Evolutionary conservation across 2,797 vertebrate species (phyloP).

Genomic region (Semotilus atromaculatus): DNA sequence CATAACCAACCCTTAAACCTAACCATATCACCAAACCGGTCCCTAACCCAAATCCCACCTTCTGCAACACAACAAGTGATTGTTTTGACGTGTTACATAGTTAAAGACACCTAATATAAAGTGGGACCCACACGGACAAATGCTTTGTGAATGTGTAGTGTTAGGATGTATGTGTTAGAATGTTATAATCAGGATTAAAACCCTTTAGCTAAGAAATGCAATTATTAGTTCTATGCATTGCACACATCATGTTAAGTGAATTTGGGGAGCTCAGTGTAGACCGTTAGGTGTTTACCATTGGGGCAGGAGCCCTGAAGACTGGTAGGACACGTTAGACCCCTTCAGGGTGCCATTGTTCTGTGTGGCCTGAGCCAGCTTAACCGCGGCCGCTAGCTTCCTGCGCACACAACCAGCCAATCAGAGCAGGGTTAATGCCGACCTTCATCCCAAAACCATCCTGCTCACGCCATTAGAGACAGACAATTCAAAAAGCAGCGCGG

Average conservation of each 20-base stretch:
- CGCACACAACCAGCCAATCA: constrained; percentile 80
- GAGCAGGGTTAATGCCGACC: constrained; percentile 70
- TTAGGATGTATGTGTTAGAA: neutral
- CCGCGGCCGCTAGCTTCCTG: constrained; percentile 97
- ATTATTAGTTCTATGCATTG: neutral
- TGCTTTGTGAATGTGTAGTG: constrained; percentile 36
- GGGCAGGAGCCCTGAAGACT: constrained; percentile 88
- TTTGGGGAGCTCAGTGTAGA: constrained; percentile 23
- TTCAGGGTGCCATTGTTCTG: constrained; percentile 96
- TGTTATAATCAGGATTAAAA: neutral
- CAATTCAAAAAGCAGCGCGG: constrained; percentile 5
- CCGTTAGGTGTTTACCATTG: constrained; percentile 88
- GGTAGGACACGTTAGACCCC: constrained; percentile 89
- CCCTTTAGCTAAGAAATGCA: neutral
- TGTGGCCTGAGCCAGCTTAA: constrained; percentile 95
- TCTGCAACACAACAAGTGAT: neutral
- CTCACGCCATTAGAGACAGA: neutral
- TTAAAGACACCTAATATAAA: constrained; percentile 1
- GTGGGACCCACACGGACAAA: constrained; percentile 1
- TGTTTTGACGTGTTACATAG: neutral
- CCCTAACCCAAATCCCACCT: neutral
- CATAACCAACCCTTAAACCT: neutral
- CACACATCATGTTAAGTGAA: neutral
- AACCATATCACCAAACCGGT: too few relatives aligned
- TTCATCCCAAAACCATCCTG: constrained; percentile 8